phyloP scores from a whole-genome alignment of 2,888 invertebrate genomes.

The Torymus aiolomorphi region DNA sequence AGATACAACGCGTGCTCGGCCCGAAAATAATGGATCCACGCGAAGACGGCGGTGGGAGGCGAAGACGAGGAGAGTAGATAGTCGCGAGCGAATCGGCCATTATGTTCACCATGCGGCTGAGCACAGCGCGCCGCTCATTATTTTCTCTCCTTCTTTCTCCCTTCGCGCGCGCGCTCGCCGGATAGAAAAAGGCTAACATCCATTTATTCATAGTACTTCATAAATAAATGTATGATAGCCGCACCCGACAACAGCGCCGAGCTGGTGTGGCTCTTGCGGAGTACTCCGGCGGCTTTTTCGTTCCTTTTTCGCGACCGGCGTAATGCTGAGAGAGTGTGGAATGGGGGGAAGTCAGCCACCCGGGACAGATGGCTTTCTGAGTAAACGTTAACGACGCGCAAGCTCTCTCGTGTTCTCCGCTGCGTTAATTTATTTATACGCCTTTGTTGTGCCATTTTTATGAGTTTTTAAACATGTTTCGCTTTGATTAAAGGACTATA shows the following conservation, averaged over 20 bases:
- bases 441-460: neutral
- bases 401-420: too few species aligned
- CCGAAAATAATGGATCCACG: conserved; percentile 29
- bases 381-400: conserved; percentile 49
- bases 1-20: neutral
- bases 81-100: conserved; percentile 38
- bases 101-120: conserved; percentile 3
- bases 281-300: conserved; percentile 25
- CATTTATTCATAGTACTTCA: conserved; percentile 74
- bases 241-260: conserved; percentile 32
- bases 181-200: conserved; percentile 70
- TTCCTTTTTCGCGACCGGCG: neutral
- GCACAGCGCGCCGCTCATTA: conserved; percentile 41
- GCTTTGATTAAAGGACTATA: too few species aligned
- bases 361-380: conserved; percentile 36
- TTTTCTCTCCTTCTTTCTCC: conserved; percentile 20
- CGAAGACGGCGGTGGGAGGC: too few species aligned
- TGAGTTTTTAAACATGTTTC: neutral
- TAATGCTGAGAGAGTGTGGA: too few species aligned
- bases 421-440: conserved; percentile 34
- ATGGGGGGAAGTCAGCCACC: neutral
- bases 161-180: neutral
- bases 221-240: conserved; percentile 74
- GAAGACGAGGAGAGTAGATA: conserved; percentile 7
- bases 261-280: neutral